Evolutionary conservation across 2,888 invertebrate genomes (phyloP).

Genomic region (Ichneumoninae sp.): DNA sequence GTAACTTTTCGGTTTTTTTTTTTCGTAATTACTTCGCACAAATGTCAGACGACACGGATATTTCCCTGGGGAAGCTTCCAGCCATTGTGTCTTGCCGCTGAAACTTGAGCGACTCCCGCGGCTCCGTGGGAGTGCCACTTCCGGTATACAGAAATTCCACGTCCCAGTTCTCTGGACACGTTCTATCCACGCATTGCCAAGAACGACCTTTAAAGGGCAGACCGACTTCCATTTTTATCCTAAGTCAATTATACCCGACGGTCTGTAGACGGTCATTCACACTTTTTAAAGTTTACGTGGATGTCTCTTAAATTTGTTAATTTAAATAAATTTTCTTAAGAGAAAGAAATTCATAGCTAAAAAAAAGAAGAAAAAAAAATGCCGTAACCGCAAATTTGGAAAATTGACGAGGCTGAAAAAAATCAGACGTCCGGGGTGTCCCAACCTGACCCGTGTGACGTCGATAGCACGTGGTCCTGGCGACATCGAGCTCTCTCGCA

Average conservation of each 20-base stretch:
- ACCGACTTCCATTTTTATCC: conserved; percentile 1
- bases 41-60: conserved; percentile 46
- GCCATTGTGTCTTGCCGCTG: conserved; percentile 8
- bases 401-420: conserved; percentile 59
- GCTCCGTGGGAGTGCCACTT: conserved; percentile 34
- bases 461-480: conserved; percentile 74
- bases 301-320: not conserved
- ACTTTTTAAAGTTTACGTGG: not conserved
- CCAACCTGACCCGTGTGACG: conserved; percentile 73
- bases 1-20: not conserved
- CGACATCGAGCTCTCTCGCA: conserved; percentile 55
- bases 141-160: conserved; percentile 50
- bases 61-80: conserved; percentile 29
- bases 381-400: too few relatives aligned
- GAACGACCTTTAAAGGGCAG: conserved; percentile 71
- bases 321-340: not conserved
- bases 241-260: not conserved
- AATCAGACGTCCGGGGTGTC: conserved; percentile 49
- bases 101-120: not conserved
- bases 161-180: conserved; percentile 45
- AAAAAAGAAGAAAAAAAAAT: conserved; percentile 50
- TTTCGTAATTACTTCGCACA: conserved; percentile 19
- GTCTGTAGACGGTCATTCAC: not conserved
- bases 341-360: not conserved
- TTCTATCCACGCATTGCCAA: conserved; percentile 23